Evolutionary conservation across 2,797 vertebrate genomes (phyloP).

Genomic region (Takifugu rubripes): DNA sequence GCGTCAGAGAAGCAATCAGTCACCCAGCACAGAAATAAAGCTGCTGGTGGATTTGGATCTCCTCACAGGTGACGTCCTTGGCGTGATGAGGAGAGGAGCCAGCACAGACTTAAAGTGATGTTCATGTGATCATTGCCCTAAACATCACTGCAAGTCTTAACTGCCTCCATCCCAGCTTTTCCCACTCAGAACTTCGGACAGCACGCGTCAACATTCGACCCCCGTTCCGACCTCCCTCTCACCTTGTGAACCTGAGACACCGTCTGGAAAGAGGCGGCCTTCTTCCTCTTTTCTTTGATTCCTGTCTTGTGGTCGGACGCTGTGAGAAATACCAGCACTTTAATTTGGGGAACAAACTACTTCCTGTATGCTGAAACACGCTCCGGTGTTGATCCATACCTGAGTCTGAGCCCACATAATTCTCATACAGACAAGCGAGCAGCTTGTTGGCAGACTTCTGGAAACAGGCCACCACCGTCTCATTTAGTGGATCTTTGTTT

Average conservation of each 20-base stretch:
- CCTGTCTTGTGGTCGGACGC: slow-evolving; percentile 76
- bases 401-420: slow-evolving; percentile 79
- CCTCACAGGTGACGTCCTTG: slow-evolving; percentile 16
- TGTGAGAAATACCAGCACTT: slow-evolving; percentile 2
- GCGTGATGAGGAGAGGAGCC: slow-evolving; percentile 76
- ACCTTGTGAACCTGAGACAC: slow-evolving; percentile 94
- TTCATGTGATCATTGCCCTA: slow-evolving; percentile 96
- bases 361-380: not conserved
- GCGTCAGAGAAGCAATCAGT: slow-evolving; percentile 4
- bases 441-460: slow-evolving; percentile 91
- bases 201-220: not conserved
- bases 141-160: slow-evolving; percentile 99
- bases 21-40: not conserved
- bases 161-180: slow-evolving; percentile 76
- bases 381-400: slow-evolving; percentile 55
- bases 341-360: not conserved
- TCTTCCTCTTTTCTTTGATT: slow-evolving; percentile 89
- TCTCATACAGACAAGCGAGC: slow-evolving; percentile 85
- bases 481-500: slow-evolving; percentile 92
- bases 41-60: not conserved
- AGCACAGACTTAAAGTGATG: slow-evolving; percentile 99
- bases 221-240: slow-evolving; percentile 38
- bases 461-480: slow-evolving; percentile 87
- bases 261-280: slow-evolving; percentile 92
- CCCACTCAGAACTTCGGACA: slow-evolving; percentile 17